Conservation (phyloP, 1,140 invertebrate genomes). For the Zaprionus taronus region DNA sequence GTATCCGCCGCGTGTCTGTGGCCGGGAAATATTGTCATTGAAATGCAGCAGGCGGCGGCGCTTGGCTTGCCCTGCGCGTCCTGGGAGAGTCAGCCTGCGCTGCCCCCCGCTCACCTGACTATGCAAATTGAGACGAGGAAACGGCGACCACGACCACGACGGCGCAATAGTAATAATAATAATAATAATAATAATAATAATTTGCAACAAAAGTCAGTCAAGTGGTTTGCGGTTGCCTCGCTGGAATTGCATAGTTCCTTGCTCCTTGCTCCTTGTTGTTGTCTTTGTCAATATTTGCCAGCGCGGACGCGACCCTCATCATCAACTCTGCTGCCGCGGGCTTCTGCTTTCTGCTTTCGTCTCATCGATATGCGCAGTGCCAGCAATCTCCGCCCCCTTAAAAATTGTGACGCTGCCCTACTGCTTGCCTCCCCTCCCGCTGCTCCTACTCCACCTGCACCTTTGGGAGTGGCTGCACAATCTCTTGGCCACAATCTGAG, state of each 20-base stretch:
- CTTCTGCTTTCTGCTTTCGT: neutral
- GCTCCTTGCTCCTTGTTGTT: conserved; percentile 44
- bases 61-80: conserved; percentile 23
- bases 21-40: conserved; percentile 72
- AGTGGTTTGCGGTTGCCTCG: conserved; percentile 52
- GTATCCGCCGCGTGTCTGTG: neutral
- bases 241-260: conserved; percentile 18
- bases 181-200: conserved; percentile 60
- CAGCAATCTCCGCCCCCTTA: conserved; percentile 50
- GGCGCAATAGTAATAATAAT: conserved; percentile 31
- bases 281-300: conserved; percentile 73
- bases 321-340: neutral
- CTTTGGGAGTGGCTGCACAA: conserved; percentile 16
- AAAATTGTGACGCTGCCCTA: conserved; percentile 20
- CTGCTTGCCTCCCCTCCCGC: neutral
- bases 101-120: conserved; percentile 31
- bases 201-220: conserved; percentile 81
- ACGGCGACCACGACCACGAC: neutral
- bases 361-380: conserved; percentile 68
- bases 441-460: neutral
- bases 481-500: conserved; percentile 48
- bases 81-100: conserved; percentile 45
- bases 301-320: conserved; percentile 16
- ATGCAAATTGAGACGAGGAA: conserved; percentile 59
- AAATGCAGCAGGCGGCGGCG: conserved; percentile 62